phyloP scores from a whole-genome alignment of 2,888 invertebrate species.

The Agrilus cyanescens region DNA sequence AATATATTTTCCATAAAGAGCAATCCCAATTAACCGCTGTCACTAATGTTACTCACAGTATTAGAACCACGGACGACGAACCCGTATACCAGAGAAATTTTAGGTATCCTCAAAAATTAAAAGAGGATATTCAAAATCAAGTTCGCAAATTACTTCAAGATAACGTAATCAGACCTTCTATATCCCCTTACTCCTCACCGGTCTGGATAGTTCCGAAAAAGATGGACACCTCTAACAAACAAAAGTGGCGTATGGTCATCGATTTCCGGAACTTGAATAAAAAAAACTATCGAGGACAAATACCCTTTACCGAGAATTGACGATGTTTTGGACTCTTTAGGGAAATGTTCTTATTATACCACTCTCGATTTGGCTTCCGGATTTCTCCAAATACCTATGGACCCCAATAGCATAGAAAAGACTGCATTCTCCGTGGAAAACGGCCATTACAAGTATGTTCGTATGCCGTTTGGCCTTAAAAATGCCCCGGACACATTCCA shows the following conservation, averaged over 20 bases:
- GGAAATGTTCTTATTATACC: constrained; percentile 18
- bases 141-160: constrained; percentile 21
- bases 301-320: constrained; percentile 22
- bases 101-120: constrained; percentile 18
- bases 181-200: constrained; percentile 26
- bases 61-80: constrained; percentile 13
- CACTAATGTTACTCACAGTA: constrained; percentile 17
- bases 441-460: constrained; percentile 17
- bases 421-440: constrained; percentile 17
- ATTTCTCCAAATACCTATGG: constrained; percentile 19
- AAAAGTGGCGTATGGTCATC: constrained; percentile 24
- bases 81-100: constrained; percentile 21
- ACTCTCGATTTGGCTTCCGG: constrained; percentile 18
- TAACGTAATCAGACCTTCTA: constrained; percentile 22
- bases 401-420: constrained; percentile 15
- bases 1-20: constrained; percentile 12
- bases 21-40: constrained; percentile 5
- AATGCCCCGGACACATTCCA: constrained; percentile 19
- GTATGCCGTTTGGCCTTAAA: constrained; percentile 20
- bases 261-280: constrained; percentile 22
- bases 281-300: constrained; percentile 20
- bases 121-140: constrained; percentile 22
- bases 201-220: constrained; percentile 29
- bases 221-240: constrained; percentile 21
- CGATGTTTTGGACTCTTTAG: constrained; percentile 22